Evolutionary conservation across 2,113 vertebrate species (phyloP).

Genomic region (Bufo bufo): DNA sequence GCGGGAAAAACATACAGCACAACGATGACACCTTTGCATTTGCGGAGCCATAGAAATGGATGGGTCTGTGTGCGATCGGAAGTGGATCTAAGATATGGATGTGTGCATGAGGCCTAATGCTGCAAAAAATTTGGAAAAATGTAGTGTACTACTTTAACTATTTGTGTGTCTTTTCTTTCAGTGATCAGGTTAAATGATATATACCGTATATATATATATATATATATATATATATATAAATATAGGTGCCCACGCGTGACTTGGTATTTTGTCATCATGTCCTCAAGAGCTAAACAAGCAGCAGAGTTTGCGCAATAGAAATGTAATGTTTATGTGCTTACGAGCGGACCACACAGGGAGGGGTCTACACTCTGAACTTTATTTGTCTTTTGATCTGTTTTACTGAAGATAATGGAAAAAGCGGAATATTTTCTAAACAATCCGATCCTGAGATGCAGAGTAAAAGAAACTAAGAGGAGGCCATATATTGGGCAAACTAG

Average conservation of each 20-base stretch:
- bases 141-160: no score
- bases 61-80: no score
- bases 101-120: no score
- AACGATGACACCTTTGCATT: no score
- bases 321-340: conserved; percentile 46
- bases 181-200: no score
- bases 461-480: not conserved
- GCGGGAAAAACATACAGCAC: no score
- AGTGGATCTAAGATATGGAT: no score
- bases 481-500: no score
- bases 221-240: not conserved
- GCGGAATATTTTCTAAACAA: not conserved
- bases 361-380: not conserved
- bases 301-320: conserved; percentile 31
- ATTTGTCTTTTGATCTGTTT: conserved; percentile 32
- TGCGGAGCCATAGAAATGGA: no score
- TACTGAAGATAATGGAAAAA: conserved; percentile 27
- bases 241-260: not conserved
- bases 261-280: not conserved
- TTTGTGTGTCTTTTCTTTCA: no score
- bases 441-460: not conserved
- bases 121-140: no score
- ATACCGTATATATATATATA: no score
- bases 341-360: conserved; percentile 31
- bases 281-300: conserved; percentile 16